Evolutionary conservation across 2,113 vertebrate species (phyloP).

Genomic region (Australoheros scitulus): DNA sequence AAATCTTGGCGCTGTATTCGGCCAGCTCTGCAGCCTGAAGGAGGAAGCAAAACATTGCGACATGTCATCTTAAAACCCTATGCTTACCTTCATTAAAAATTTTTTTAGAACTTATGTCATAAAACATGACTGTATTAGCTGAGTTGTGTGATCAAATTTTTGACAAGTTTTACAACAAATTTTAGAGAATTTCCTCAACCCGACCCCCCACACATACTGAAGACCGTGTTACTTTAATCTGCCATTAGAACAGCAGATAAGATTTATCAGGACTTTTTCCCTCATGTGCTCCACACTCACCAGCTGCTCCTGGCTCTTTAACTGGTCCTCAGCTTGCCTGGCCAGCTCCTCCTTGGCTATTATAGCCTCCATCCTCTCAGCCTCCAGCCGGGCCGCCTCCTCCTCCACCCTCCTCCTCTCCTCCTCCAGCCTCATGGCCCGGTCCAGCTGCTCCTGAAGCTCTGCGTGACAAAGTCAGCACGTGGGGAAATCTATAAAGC

Average conservation of each 20-base stretch:
- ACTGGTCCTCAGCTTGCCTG: slow-evolving; percentile 89
- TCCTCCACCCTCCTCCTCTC: slow-evolving; percentile 88
- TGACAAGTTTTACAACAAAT: not conserved
- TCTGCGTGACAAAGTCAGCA: slow-evolving; percentile 75
- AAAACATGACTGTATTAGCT: not conserved
- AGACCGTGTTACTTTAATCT: not conserved
- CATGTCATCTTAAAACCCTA: not conserved
- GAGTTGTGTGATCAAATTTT: not conserved
- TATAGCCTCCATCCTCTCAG: slow-evolving; percentile 90
- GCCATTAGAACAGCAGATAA: not conserved
- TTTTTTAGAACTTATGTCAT: not conserved
- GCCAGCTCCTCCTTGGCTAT: slow-evolving; percentile 96
- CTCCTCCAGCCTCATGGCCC: slow-evolving; percentile 88
- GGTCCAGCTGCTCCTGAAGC: slow-evolving; percentile 91
- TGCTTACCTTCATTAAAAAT: not conserved
- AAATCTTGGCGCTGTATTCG: slow-evolving; percentile 88
- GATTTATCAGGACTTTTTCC: slow-evolving; percentile 29
- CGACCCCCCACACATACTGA: not conserved
- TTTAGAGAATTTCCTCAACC: not conserved
- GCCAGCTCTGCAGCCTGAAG: slow-evolving; percentile 89
- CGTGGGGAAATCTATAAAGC: not conserved
- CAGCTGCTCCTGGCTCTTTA: slow-evolving; percentile 96
- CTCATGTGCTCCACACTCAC: slow-evolving; percentile 77
- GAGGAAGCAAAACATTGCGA: not conserved
- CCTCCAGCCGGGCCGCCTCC: slow-evolving; percentile 91